Evolutionary conservation across 92 coral and sea anemone genomes (phyloP).

Genomic region (Heliopora coerulea): DNA sequence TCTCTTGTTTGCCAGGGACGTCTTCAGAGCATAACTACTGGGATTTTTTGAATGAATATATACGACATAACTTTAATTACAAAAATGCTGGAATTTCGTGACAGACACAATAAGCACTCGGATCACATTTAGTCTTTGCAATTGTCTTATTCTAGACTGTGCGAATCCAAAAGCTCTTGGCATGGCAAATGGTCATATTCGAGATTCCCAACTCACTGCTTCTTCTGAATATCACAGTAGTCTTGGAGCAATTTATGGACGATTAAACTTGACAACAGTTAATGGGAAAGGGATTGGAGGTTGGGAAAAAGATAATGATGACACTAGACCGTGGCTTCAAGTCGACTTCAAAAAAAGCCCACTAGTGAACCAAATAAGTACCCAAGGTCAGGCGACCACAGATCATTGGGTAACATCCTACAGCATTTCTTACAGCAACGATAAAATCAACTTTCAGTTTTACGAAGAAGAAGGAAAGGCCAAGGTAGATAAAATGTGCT

Average conservation of each 20-base stretch:
- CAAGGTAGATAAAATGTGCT: too few species aligned
- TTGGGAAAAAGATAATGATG: not conserved
- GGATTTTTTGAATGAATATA: too few species aligned
- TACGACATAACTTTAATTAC: too few species aligned
- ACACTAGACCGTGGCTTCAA: not conserved
- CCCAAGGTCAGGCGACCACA: not conserved
- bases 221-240: slow-evolving; percentile 68
- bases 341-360: not conserved
- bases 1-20: too few species aligned
- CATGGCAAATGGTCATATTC: slow-evolving; percentile 67
- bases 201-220: slow-evolving; percentile 73
- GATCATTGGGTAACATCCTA: not conserved
- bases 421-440: slow-evolving; percentile 1
- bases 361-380: not conserved
- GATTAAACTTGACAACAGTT: slow-evolving; percentile 46
- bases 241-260: slow-evolving; percentile 65
- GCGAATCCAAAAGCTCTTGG: slow-evolving; percentile 54
- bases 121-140: too few species aligned
- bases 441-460: not conserved
- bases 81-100: too few species aligned
- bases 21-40: too few species aligned
- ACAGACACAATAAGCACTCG: too few species aligned
- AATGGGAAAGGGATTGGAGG: not conserved
- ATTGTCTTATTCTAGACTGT: not conserved
- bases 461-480: not conserved